These are phyloP conservation scores for Colius striatus DNA, from an alignment of 2,113 vertebrate species.

Conservation along the genomic window DNA sequence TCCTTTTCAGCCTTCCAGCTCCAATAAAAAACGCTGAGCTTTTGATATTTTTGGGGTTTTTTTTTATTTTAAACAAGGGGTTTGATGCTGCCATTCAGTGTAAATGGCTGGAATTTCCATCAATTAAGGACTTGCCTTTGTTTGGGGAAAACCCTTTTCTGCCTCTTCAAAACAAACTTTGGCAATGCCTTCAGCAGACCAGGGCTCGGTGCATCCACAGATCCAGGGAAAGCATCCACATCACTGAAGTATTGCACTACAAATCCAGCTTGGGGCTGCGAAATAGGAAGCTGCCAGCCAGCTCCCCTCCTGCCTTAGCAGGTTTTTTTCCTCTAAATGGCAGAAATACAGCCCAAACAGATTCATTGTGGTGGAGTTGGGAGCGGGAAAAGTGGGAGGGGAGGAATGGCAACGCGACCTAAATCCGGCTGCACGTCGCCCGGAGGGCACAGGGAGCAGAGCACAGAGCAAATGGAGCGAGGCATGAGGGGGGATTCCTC, in stretches of 20 bases:
- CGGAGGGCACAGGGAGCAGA: conserved; percentile 38
- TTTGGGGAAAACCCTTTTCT: conserved; percentile 38
- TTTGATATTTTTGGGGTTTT: background rate
- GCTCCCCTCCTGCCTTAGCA: background rate
- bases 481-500: background rate
- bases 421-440: conserved; percentile 25
- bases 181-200: background rate
- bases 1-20: conserved; percentile 47
- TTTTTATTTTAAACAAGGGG: background rate
- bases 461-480: background rate
- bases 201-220: background rate
- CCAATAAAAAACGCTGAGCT: conserved; percentile 10
- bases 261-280: background rate
- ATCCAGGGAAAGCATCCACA: background rate
- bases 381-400: background rate
- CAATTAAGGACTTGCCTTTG: conserved; percentile 33
- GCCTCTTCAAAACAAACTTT: conserved; percentile 41
- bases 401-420: background rate
- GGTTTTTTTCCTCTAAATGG: background rate
- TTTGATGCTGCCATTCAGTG: conserved; percentile 41
- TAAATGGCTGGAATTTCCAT: conserved; percentile 25
- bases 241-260: background rate
- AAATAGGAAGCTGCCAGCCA: background rate
- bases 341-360: background rate
- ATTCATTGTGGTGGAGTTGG: background rate